These are phyloP conservation scores for Phortica okadai DNA, from an alignment of 2,888 invertebrate species.

Conservation along the genomic window DNA sequence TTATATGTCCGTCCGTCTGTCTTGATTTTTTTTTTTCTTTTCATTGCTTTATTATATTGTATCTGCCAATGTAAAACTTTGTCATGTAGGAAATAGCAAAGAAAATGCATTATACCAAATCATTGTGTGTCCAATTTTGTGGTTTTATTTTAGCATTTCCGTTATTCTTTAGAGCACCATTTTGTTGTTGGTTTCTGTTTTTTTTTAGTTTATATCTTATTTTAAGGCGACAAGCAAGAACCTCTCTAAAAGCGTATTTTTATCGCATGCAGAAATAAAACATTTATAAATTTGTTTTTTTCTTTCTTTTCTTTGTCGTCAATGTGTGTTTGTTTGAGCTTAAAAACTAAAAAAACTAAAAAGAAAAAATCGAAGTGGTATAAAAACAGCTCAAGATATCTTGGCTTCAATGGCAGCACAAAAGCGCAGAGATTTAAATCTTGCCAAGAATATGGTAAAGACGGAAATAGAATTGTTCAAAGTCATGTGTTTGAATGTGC, in stretches of 20 bases:
- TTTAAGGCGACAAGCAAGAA: not conserved
- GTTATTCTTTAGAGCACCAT: not conserved
- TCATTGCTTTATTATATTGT: conserved; percentile 39
- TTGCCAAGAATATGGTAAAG: not conserved
- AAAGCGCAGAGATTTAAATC: not conserved
- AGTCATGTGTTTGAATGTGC: not conserved
- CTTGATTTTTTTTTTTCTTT: too few species aligned
- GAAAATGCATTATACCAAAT: conserved; percentile 32
- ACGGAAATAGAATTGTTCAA: not conserved
- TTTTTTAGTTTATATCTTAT: not conserved
- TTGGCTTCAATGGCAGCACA: not conserved
- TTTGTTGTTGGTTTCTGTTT: not conserved
- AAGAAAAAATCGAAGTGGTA: too few species aligned
- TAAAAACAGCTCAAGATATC: not conserved
- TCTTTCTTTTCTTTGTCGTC: not conserved
- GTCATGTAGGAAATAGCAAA: conserved; percentile 7
- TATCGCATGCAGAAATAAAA: not conserved
- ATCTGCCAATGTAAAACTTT: conserved; percentile 4
- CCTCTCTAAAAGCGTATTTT: not conserved
- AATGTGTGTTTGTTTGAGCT: not conserved
- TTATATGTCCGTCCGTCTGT: not conserved
- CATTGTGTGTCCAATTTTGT: conserved; percentile 29
- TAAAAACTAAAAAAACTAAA: not conserved
- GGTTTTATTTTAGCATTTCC: conserved; percentile 5
- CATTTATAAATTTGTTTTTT: not conserved